Evolutionary conservation across 2,888 invertebrate genomes (phyloP).

Genomic region (Aspidiotus rigidus): DNA sequence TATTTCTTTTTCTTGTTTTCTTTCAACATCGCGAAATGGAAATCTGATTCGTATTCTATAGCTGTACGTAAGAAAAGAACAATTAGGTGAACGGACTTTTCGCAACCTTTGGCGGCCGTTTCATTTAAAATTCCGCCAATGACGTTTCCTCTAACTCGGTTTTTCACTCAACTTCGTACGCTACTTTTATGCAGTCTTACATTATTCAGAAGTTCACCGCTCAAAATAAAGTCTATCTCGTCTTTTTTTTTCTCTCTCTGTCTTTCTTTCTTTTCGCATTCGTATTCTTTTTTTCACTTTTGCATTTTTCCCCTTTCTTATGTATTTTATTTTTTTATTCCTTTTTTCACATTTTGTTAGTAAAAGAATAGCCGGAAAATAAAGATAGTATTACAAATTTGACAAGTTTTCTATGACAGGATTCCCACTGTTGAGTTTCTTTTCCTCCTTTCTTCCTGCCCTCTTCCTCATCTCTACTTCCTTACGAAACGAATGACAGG

Average conservation of each 20-base stretch:
- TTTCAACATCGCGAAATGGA: not conserved
- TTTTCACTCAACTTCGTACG: constrained; percentile 30
- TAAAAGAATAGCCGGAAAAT: constrained; percentile 7
- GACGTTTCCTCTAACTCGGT: constrained; percentile 31
- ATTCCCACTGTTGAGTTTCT: too few species aligned
- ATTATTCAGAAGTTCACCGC: constrained; percentile 31
- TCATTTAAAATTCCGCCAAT: constrained; percentile 31
- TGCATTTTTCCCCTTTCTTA: not conserved
- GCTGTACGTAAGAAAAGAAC: constrained; percentile 32
- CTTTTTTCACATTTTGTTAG: not conserved
- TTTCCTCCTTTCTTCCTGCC: not conserved
- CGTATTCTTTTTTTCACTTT: not conserved
- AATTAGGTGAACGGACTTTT: constrained; percentile 32
- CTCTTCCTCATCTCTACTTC: not conserved
- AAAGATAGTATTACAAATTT: not conserved
- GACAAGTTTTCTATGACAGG: too few species aligned
- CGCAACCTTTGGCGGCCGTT: constrained; percentile 32
- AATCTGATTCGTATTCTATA: constrained; percentile 29
- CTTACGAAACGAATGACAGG: too few species aligned
- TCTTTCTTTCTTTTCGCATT: too few species aligned
- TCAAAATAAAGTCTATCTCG: not conserved
- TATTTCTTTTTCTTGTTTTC: not conserved
- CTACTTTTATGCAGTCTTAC: constrained; percentile 33
- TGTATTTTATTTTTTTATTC: not conserved
- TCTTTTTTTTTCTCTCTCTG: too few species aligned